Base-by-base conservation (phyloP, 2,888 invertebrate genomes). In the Ophonus ardosiacus region DNA sequence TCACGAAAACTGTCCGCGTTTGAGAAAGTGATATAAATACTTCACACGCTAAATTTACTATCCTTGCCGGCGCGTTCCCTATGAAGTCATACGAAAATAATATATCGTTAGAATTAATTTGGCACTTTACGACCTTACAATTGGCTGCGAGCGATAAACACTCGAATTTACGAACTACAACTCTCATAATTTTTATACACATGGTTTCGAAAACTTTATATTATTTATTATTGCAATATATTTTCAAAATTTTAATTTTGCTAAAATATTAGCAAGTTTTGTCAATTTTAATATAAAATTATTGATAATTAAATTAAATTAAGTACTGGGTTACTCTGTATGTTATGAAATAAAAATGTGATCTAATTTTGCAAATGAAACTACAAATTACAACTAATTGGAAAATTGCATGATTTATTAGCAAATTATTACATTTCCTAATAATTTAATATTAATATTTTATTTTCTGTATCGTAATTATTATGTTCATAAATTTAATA, bases 21-120 rank as follows among this genome's bases (percentile, higher is more conserved):
- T n/a, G 31, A 68, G 38, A 68, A 68, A 68, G 68, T 68, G 68
- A n/a, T 68, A 68, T 68, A 68, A 68, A 68, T 68, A 68, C 38
- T n/a, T 68, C 38, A 15, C 31, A 5, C 38, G 15, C n/a, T 15
- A 68, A 68, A 68, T 68, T 68, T 68, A 38, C 7, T 31, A 15
- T 68, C 63, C 24, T 13, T 10, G 59, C 8, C n/a, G 68, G n/a
- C 31, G n/a, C 68, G 31, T 68, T 68, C 38, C 10, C 15, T 68
- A 68, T 38, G 68, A 31, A 15, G 68, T 68, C 7, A 68, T 24
- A 24, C 10, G 24, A 31, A 38, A 68, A 31, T 68, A 68, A 68
- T 68, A 68, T 68, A 38, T 68, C 68, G 68, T 68, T 38, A 68
- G 68, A 31, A 68, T 68, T 68, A 68, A 68, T 68, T 38, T 38